phyloP scores from a whole-genome alignment of 2,888 invertebrate species.

The Coecobrya sp. region DNA sequence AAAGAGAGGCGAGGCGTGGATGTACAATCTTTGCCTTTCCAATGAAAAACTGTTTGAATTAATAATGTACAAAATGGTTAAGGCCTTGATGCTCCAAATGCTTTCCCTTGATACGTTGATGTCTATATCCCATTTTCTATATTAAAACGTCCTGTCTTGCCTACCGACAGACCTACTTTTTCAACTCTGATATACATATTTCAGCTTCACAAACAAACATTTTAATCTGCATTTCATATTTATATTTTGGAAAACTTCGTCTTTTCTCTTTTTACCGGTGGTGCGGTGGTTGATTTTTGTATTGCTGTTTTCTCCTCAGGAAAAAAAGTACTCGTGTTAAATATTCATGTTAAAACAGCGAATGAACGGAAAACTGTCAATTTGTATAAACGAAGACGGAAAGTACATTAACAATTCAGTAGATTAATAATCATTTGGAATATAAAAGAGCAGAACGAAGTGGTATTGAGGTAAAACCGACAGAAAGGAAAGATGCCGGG shows the following conservation, averaged over 20 bases:
- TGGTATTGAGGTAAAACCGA: background rate
- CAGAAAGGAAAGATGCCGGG: background rate
- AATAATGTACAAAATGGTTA: slow-evolving; percentile 65
- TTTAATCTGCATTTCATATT: slow-evolving; percentile 60
- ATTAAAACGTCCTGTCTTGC: slow-evolving; percentile 22
- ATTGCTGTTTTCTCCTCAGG: background rate
- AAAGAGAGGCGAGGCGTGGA: background rate
- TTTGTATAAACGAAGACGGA: slow-evolving; percentile 27
- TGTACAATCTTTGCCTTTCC: background rate
- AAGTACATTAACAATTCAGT: background rate
- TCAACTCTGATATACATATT: background rate
- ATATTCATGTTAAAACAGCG: background rate
- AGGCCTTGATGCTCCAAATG: slow-evolving; percentile 50
- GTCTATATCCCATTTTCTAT: slow-evolving; percentile 8
- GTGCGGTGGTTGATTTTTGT: background rate
- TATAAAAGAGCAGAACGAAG: background rate
- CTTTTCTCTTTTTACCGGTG: background rate
- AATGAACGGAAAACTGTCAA: slow-evolving; percentile 36
- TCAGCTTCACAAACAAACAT: background rate
- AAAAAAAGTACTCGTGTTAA: slow-evolving; percentile 1
- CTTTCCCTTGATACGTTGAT: slow-evolving; percentile 39
- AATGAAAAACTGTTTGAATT: slow-evolving; percentile 64
- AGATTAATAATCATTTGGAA: slow-evolving; percentile 7
- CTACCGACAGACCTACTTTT: slow-evolving; percentile 9
- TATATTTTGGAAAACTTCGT: background rate